Base-by-base conservation (phyloP, 2,888 invertebrate genomes). In the Eilema griseolum region DNA sequence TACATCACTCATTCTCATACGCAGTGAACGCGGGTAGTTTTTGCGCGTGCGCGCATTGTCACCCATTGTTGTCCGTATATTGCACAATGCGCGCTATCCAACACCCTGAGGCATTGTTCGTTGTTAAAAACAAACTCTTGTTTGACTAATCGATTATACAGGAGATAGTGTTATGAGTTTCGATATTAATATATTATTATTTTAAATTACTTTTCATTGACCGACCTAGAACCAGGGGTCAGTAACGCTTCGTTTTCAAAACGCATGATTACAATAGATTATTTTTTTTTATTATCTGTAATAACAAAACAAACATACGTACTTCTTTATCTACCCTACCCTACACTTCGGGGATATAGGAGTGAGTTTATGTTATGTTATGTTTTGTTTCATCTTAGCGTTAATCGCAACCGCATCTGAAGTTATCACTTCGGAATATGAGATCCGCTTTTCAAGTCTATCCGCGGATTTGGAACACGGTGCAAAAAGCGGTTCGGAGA, bases 41-140 rank as follows among this genome's bases (percentile, higher is more conserved):
- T 81, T 81, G 82, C 71, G 70, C 41, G 73, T 37, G 56, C 73
- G 72, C 73, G 72, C 73, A 77, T 79, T 81, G 79, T 82, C 68
- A 20, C 31, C 77, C 80, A 85, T 88, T 88, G 87, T 87, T 75
- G 78, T 26, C 86, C 85, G 76, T 87, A 88, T 86, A 86, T 85
- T 83, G 78, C 83, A 88, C 86, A 88, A 87, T 86, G 76, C 75
- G 71, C 70, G 72, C 71, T 79, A 80, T 82, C 77, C 68, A 60
- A 78, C 74, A 73, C 83, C 70, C 71, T 76, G 70, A 23, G 59
- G 74, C 78, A 85, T 86, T 86, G 85, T 85, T 83, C 76, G 26
- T 62, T 72, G 78, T 82, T 84, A 82, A 74, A 74, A 78, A 71
- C 69, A 73, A 70, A 63, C 69, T 61, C 61, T 57, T 69, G 72